Evolutionary conservation across 2,113 vertebrate genomes (phyloP), one percentile per base, ranked within the genome.

Genomic region (Coracopsis vasa): DNA sequence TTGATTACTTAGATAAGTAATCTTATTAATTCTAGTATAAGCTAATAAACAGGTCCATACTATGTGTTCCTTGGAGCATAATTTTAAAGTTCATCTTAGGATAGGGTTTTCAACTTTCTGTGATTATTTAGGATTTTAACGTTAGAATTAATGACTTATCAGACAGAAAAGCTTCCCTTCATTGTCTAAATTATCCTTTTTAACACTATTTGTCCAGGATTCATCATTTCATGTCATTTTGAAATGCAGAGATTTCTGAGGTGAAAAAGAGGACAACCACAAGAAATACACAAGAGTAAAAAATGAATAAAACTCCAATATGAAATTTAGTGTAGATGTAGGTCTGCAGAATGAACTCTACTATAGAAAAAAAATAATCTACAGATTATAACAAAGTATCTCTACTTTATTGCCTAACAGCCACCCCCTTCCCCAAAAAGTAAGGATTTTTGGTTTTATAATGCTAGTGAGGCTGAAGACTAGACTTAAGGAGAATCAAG

Each of bases 381-480:
- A 35, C 9, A 25, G 14, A 50, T 42, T 45, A 23, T n/a, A 80
- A 28, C 4, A 53, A 79, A 86, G 4, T 6, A 37, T 37, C 54
- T 86, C 6, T n/a, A 7, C 4, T 53, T 62, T 74, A 42, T 31
- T 81, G 28, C 5, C 11, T 48, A 66, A 47, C 11, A 45, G 2
- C 14, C 9, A 47, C 5, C 2, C 0, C 1, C 4, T 4, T 13
- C 5, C 14, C 3, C 54, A 71, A 58, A 79, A 1, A 50, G 13
- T 9, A 80, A 5, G 3, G 8, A 39, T 31, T 5, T 51, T 39
- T n/a, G 16, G 13, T 9, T 54, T 28, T 45, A 12, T 47, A 37
- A 31, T 54, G 4, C 5, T 69, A 45, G 4, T 33, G 10, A 5
- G 7, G 6, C 4, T 89, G 9, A 18, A 42, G 9, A 18, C 3